A percentile compares a stretch with the other conserved stretches of the same genome.
phyloP scores from a whole-genome alignment of 2,888 invertebrate species.

The Metacarcinus magister region DNA sequence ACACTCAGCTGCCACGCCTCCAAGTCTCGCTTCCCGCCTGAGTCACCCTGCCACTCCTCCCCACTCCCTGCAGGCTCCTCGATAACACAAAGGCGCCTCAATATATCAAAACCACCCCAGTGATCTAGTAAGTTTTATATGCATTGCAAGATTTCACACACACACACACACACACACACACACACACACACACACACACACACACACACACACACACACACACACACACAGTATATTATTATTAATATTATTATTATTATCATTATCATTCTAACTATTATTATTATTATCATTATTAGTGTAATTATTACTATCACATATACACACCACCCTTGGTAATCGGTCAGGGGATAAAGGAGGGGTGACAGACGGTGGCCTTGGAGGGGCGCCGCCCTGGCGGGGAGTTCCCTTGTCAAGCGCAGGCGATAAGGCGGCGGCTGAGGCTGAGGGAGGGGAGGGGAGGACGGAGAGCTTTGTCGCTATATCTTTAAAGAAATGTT shows the following conservation, averaged over 20 bases:
- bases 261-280: background rate
- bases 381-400: background rate
- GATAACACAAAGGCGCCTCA: background rate
- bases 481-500: background rate
- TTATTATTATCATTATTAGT: background rate
- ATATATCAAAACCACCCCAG: background rate
- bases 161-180: background rate
- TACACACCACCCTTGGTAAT: background rate
- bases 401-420: background rate
- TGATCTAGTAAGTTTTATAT: background rate
- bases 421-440: background rate
- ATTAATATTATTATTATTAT: background rate
- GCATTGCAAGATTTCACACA: background rate
- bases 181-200: background rate
- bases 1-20: background rate
- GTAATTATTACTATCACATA: background rate
- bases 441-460: background rate
- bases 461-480: background rate
- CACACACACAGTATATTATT: background rate
- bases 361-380: background rate
- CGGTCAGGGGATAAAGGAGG: background rate
- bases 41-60: background rate
- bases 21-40: background rate
- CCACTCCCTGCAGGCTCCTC: background rate
- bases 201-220: background rate